Percentiles rank a stretch among this genome's conserved stretches.
These are phyloP conservation scores for Peromyscus maniculatus DNA, from an alignment of 2,113 vertebrate species.

Conservation along the genomic window DNA sequence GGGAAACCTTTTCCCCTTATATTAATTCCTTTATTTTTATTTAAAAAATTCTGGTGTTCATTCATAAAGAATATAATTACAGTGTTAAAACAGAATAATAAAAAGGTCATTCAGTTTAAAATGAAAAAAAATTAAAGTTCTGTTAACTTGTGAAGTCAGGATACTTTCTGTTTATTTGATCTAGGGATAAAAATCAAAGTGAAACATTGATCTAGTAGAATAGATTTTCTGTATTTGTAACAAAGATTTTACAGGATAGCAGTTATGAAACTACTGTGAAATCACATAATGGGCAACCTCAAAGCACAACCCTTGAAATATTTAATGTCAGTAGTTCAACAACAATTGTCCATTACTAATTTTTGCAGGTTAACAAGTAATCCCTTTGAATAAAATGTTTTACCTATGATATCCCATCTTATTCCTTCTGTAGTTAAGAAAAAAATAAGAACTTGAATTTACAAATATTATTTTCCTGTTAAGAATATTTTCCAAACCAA, in stretches of 20 bases:
- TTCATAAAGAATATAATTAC: conserved; percentile 45
- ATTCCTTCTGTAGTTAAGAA: background rate
- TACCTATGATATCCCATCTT: background rate
- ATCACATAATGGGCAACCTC: background rate
- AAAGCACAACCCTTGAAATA: conserved; percentile 10
- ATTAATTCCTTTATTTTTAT: background rate
- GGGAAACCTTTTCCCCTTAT: background rate
- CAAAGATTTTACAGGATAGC: conserved; percentile 55
- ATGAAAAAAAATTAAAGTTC: conserved; percentile 43
- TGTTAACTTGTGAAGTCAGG: conserved; percentile 23
- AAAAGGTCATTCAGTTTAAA: background rate
- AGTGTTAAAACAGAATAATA: conserved; percentile 8
- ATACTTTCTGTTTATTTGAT: background rate
- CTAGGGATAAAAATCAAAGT: conserved; percentile 58
- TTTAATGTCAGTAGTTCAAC: background rate
- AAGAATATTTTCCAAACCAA: background rate
- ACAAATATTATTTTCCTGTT: background rate
- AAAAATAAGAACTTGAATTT: background rate
- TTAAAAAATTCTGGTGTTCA: background rate
- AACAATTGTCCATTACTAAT: background rate
- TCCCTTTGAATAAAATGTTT: background rate
- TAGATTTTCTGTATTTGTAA: conserved; percentile 63
- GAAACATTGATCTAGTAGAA: conserved; percentile 34
- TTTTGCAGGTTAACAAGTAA: conserved; percentile 17
- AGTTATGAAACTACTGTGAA: conserved; percentile 17